Evolutionary conservation across 2,113 vertebrate genomes (phyloP), one percentile per base, ranked within the genome.

Genomic region (Caretta caretta): DNA sequence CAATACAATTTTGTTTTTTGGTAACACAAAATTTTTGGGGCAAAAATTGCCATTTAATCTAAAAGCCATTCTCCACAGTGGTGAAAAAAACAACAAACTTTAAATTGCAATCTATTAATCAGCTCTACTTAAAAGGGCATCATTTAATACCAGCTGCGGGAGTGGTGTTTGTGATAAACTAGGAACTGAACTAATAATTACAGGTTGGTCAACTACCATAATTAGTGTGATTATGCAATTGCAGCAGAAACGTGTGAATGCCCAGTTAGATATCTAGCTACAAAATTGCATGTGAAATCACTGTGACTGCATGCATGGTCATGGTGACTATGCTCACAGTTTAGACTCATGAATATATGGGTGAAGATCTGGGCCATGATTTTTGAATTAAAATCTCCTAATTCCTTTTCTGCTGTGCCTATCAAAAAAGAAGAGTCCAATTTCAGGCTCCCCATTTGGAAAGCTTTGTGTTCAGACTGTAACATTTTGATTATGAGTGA

Each of bases 401-500:
- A 6, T 62, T 56, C 38, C 81, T 93, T 83, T 91, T 38, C 22
- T 56, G 48, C 79, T 80, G 65, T 75, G 6, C 89, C 49, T 48
- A 24, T 69, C 50, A 0, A 0, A 90, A 93, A 89, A 3, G 53
- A 25, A 62, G 90, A 87, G 54, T 5, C 83, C 80, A 27, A 82
- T 92, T 87, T 79, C 92, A 95, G 76, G 50, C 90, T 85, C 87
- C 13, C 46, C 24, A 11, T 89, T 95, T 80, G 78, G 81, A 90
- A 95, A 48, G 2, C 31, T 95, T 82, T 53, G 9, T 59, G 3
- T 90, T 94, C 95, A 94, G 94, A 69, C 81, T 42, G 50, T 93
- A 97, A 94, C 91, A 12, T 96, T 97, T 97, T 97, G 93, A 97
- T 96, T 97, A 95, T 95, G 95, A 95, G 96, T 92, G 84, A 94